Evolutionary conservation across 2,888 invertebrate species (phyloP).

Genomic region (Andrena fulva): DNA sequence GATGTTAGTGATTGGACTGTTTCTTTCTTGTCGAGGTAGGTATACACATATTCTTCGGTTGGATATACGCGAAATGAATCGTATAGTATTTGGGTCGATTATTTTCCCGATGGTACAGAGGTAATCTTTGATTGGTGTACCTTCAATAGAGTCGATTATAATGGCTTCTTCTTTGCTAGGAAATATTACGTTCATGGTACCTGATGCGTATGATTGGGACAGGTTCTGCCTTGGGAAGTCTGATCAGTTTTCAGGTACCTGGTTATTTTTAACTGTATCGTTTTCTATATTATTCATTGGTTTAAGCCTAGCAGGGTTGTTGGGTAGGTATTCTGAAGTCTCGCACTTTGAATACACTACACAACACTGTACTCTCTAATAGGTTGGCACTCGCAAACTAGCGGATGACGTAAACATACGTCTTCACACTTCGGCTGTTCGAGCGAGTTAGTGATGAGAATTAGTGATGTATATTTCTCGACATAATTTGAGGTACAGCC

Average conservation of each 20-base stretch:
- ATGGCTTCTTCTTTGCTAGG: not conserved
- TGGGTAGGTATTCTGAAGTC: too few species aligned
- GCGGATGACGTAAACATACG: too few species aligned
- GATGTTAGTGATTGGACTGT: not conserved
- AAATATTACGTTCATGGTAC: not conserved
- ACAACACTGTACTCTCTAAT: too few species aligned
- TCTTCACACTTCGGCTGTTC: too few species aligned
- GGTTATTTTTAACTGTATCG: not conserved
- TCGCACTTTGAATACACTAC: too few species aligned
- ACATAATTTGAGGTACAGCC: too few species aligned
- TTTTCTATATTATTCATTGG: not conserved
- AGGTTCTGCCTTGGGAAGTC: too few species aligned
- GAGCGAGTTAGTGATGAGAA: too few species aligned
- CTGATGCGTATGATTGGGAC: not conserved
- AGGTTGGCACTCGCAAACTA: too few species aligned
- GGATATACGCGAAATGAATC: not conserved
- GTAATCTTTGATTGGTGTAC: not conserved
- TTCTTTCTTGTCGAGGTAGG: not conserved
- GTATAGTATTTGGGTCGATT: not conserved
- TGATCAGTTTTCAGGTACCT: too few species aligned
- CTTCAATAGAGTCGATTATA: not conserved
- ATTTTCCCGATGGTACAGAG: not conserved
- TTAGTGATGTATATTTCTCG: too few species aligned
- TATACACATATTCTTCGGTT: not conserved
- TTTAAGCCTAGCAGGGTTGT: too few species aligned